Base-by-base conservation (phyloP, 1,140 invertebrate genomes). In the Orchestia grillus region DNA sequence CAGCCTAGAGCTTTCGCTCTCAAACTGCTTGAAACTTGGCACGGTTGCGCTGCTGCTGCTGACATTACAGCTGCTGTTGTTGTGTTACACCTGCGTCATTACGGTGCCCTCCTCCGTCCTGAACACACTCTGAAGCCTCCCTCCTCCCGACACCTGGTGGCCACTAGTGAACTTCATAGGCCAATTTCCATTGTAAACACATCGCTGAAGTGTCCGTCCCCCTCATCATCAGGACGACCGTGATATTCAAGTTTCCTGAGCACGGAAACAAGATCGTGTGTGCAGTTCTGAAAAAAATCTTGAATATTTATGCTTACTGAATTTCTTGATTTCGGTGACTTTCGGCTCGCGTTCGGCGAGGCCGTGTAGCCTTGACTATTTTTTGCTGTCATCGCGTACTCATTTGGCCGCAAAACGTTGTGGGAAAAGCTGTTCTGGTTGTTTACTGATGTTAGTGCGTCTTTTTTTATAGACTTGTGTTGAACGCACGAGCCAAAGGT, bases 21-120 rank as follows among this genome's bases (percentile, higher is more conserved):
- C 62, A 19, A 77, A 23, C 62, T 77, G 15, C 62, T 77, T 28
- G 62, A 77, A 77, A 77, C 62, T 77, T 77, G 62, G 62, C 62
- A 77, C 62, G 43, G 88, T n/a, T n/a, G 1, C 88, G 4, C 11
- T 1, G 3, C 41, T 44, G n/a, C 88, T 16, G 88, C 41, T 90
- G 88, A 90, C 88, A 90, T 90, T 90, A 90, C 88, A 90, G 88
- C 41, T 90, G 41, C 87, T n/a, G 88, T 28, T 90, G 88, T 44
- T 90, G n/a, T 90, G 88, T 90, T 90, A 42, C 88, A 90, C 4
- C 88, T 44, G 88, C 88, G 42, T 90, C 88, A 90, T 90, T 90
- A 90, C 88, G 41, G 36, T 90, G n/a, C 88, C 28, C 11, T 90
- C 88, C 88, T 11, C 41, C 88, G 88, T 90, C n/a, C 88, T 44